Evolutionary conservation across 2,113 vertebrate species (phyloP).

Genomic region (Austrofundulus limnaeus): DNA sequence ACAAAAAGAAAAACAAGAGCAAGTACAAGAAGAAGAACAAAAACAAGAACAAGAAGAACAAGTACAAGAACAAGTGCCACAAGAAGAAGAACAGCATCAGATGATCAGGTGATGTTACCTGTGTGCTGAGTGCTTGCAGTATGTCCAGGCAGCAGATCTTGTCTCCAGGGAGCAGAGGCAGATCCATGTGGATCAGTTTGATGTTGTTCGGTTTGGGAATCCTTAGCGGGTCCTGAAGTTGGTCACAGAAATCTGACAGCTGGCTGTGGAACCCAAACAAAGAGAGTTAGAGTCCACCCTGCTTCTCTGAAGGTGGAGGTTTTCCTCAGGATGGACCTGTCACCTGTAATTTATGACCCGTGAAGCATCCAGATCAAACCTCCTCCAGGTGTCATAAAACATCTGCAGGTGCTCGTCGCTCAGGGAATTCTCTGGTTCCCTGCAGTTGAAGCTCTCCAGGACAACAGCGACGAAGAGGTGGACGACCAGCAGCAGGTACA

Average conservation of each 20-base stretch:
- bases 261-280: constrained; percentile 46
- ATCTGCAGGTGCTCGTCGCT: constrained; percentile 84
- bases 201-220: constrained; percentile 90
- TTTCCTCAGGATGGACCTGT: background rate
- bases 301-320: no score
- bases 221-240: constrained; percentile 86
- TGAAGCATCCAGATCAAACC: constrained; percentile 87
- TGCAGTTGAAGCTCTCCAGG: constrained; percentile 87
- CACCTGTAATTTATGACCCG: constrained; percentile 82
- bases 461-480: constrained; percentile 92
- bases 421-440: constrained; percentile 79
- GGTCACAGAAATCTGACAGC: constrained; percentile 90
- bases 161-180: constrained; percentile 90
- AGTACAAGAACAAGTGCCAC: no score
- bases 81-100: background rate
- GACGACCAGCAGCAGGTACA: constrained; percentile 88
- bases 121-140: constrained; percentile 85
- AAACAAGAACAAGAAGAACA: no score
- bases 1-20: no score
- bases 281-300: background rate
- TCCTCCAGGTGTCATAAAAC: constrained; percentile 94
- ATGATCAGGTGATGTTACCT: constrained; percentile 68
- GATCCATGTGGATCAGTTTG: constrained; percentile 85
- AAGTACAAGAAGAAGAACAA: no score
- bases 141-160: constrained; percentile 91